A percentile compares a stretch with the other conserved stretches of the same genome.
These are phyloP conservation scores for Rhincodon typus DNA, from an alignment of 2,797 vertebrate genomes.

Conservation along the genomic window DNA sequence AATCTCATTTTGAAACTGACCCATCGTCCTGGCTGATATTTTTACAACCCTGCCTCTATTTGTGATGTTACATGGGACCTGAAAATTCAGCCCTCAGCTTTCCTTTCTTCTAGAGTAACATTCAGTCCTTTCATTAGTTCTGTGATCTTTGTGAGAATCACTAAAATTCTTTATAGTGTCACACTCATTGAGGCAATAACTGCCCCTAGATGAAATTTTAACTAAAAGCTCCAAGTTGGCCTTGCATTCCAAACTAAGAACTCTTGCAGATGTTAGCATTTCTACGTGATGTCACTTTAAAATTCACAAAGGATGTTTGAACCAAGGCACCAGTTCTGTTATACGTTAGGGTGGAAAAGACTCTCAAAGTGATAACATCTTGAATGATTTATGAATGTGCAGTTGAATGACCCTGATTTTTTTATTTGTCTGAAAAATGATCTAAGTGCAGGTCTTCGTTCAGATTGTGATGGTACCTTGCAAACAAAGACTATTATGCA, in stretches of 20 bases:
- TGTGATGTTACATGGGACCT: no score
- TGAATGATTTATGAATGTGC: not conserved
- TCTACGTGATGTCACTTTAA: not conserved
- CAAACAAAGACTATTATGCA: not conserved
- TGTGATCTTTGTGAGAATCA: not conserved
- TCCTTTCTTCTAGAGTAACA: not conserved
- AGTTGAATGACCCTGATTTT: not conserved
- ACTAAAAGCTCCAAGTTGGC: not conserved
- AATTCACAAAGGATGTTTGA: constrained; percentile 7
- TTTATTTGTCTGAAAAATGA: not conserved
- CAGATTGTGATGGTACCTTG: not conserved
- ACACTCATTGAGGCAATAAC: not conserved
- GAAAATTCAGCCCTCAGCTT: no score
- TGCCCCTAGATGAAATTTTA: not conserved
- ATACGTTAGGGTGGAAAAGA: not conserved
- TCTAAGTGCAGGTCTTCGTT: not conserved
- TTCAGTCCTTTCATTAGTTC: not conserved
- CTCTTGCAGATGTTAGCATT: no score
- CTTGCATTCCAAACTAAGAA: not conserved
- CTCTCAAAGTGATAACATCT: not conserved
- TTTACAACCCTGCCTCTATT: no score
- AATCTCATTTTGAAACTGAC: not conserved
- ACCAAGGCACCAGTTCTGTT: not conserved
- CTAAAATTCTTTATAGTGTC: not conserved
- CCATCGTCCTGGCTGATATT: not conserved